Base-by-base conservation (phyloP, 2,888 invertebrate species). In the Timema podura region DNA sequence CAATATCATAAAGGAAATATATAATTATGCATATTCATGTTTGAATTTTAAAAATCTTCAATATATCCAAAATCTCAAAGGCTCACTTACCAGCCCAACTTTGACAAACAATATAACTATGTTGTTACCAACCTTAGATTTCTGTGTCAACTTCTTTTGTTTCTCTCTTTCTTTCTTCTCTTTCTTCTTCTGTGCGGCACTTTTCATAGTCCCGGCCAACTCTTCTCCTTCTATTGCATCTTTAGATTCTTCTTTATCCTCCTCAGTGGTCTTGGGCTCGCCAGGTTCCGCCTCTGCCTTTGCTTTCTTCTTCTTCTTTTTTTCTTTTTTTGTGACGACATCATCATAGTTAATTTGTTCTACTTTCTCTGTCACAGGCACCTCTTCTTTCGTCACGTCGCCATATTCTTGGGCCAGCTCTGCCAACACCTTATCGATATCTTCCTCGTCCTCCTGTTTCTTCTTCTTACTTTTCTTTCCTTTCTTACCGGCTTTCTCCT, bases 121-220 rank as follows among this genome's bases (percentile, higher is more conserved):
- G 48, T 64, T 3, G 45, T 15, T 59, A 54, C 51, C 30, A 67
- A 82, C 83, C 76, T 85, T 84, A 77, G 87, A 87, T 77, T 89
- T 89, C 54, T 89, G 86, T 71, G 90, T 90, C 75, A 86, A 82
- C 75, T 91, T 90, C 78, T 92, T 92, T 75, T 88, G 87, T 76
- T 89, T 89, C 77, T 91, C 91, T 15, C 91, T 85, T 80, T 93
- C 92, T 76, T 93, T 93, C 77, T 94, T 95, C 76, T 94, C 94
- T 77, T 93, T 93, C 78, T 93, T 94, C 82, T 95, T 95, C 78
- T 94, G 93, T 2, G 93, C 92, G 6, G 93, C 91, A 13, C 91
- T 88, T 82, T 93, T 93, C 13, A 92, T 85, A 0, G 89, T 88
- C 49, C 83, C 78, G 16, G 83, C 81, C 73, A 86, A 87, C 74